Base-by-base conservation (phyloP, 2,797 vertebrate species). In the Lindbergichthys nudifrons region DNA sequence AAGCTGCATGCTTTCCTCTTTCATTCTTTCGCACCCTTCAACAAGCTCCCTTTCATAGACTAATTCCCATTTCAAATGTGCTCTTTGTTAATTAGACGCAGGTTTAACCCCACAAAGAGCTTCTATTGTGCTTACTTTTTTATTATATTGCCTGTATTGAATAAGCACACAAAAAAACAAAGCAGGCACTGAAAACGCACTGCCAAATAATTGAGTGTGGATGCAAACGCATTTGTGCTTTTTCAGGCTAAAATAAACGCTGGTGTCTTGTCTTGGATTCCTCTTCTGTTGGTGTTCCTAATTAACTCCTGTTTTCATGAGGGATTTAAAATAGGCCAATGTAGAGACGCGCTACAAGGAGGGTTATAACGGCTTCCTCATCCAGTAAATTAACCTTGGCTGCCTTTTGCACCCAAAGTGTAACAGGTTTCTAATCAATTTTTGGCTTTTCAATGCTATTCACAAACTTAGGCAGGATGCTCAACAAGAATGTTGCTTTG, bases 381-480 rank as follows among this genome's bases (percentile, higher is more conserved):
- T 86, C 81, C 87, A 91, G 74, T 87, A 91, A 93, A 93, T 93
- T 92, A 94, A 92, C 92, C 89, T 91, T 90, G 86, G 77, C 81
- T 88, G 82, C 53, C 73, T 87, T 92, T 88, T 85, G 62, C 80
- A 85, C 82, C 88, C 71, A 86, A 77, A 90, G 89, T 65, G 71
- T 85, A 92, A 91, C 90, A 89, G 82, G 77, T 84, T 89, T 85
- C 74, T 77, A 66, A 87, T 88, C 70, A 75, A 78, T 76, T 70
- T 46, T 30, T 73, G 60, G 75, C 73, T 80, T 56, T 45, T 53
- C 59, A 84, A 81, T 15, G 46, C 70, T 47, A 60, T 80, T 83
- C 62, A 51, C 64, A 63, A 59, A 50, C 73, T 36, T 8, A 18
- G 43, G 52, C 88, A 86, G 83, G 77, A 82, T n/a, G 76, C 80